A percentile compares a stretch with the other conserved stretches of the same genome.
Evolutionary conservation across 37 sponge, comb jelly and placozoan genomes (phyloP).

Genomic region (Halichondria panicea): DNA sequence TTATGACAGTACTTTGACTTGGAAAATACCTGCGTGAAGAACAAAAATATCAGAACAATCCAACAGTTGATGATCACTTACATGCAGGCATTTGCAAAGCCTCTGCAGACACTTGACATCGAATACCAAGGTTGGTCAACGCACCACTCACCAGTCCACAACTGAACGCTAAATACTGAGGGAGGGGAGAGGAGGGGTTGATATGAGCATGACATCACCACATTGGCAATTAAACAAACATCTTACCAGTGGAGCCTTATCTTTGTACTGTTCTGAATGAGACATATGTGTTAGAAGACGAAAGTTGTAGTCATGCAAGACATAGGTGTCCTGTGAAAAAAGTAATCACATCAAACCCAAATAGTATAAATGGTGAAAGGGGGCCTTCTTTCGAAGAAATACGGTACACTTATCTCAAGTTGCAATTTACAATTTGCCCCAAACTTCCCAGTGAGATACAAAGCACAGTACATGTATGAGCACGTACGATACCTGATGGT

Average conservation of each 20-base stretch:
- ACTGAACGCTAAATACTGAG: constrained; percentile 78
- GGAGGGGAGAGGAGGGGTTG: background rate
- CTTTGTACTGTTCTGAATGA: constrained; percentile 58
- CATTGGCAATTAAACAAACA: background rate
- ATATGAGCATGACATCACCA: background rate
- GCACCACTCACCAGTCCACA: constrained; percentile 86
- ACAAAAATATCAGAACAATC: background rate
- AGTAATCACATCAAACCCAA: background rate
- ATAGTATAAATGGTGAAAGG: no score
- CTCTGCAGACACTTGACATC: constrained; percentile 71
- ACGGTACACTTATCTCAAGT: no score
- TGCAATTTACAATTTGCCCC: no score
- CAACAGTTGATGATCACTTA: constrained; percentile 22
- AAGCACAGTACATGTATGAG: no score
- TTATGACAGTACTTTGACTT: constrained; percentile 52
- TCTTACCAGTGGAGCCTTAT: constrained; percentile 67
- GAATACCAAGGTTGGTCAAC: constrained; percentile 70
- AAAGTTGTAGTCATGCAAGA: constrained; percentile 79
- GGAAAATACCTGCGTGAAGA: constrained; percentile 42
- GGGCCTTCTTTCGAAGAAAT: no score
- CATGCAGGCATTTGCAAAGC: constrained; percentile 65
- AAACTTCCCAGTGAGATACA: no score
- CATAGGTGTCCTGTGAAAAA: constrained; percentile 77
- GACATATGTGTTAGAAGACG: constrained; percentile 60
- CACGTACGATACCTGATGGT: constrained; percentile 92